These are phyloP conservation scores for Homalodisca vitripennis DNA, from an alignment of 1,140 invertebrate species.

Conservation along the genomic window DNA sequence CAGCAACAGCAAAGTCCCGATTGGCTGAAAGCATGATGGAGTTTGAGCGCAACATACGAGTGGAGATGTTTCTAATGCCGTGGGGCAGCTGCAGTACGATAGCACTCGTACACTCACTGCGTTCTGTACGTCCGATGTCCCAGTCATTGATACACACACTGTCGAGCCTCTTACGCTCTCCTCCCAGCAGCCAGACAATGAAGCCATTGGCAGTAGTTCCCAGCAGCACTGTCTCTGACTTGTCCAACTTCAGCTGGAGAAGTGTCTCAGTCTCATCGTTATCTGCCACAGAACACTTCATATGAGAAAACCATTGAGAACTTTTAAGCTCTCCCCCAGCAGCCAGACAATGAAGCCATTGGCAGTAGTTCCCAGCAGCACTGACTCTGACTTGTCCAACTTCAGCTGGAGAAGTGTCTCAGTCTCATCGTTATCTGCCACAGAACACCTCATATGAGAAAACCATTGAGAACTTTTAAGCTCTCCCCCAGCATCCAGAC, in stretches of 20 bases:
- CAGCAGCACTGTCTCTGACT: conserved; percentile 75
- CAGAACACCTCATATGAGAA: too few species aligned
- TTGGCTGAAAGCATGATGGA: conserved; percentile 88
- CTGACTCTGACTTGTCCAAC: too few species aligned
- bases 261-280: conserved; percentile 72
- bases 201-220: conserved; percentile 85
- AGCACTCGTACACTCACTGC: conserved; percentile 44
- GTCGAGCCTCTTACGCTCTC: conserved; percentile 40
- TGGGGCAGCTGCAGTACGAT: conserved; percentile 78
- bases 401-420: too few species aligned
- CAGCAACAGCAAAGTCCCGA: conserved; percentile 90
- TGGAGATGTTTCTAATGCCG: conserved; percentile 90
- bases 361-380: too few species aligned
- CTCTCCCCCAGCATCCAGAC: too few species aligned
- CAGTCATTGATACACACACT: conserved; percentile 35
- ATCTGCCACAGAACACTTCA: too few species aligned
- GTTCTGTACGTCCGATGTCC: conserved; percentile 5
- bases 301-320: too few species aligned
- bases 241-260: conserved; percentile 79
- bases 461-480: too few species aligned
- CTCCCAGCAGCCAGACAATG: conserved; percentile 63
- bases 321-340: too few species aligned
- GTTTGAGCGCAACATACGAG: conserved; percentile 78
- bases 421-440: too few species aligned
- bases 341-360: too few species aligned